A percentile compares a stretch with the other conserved stretches of the same genome.
Evolutionary conservation across 2,797 vertebrate genomes (phyloP).

Genomic region (Buceros bicornis): DNA sequence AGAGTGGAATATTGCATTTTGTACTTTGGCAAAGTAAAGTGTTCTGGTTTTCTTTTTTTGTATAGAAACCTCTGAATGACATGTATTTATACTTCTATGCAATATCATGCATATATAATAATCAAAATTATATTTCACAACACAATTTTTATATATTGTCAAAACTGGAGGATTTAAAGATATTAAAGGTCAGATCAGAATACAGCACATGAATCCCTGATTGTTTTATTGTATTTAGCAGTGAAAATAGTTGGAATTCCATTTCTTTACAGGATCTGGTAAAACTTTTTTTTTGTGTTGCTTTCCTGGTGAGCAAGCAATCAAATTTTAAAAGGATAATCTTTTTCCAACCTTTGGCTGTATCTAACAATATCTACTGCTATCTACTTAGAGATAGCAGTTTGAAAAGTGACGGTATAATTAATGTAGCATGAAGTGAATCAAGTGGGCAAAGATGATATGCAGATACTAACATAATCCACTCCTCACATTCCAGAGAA

Average conservation of each 20-base stretch:
- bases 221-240: not conserved
- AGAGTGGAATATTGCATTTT: not conserved
- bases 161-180: not conserved
- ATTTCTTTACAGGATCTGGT: not conserved
- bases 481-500: not conserved
- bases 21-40: not conserved
- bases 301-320: not conserved
- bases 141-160: not conserved
- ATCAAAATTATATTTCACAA: not conserved
- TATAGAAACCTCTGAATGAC: not conserved
- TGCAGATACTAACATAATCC: not conserved
- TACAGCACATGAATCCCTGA: not conserved
- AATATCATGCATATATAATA: not conserved
- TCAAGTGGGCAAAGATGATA: not conserved
- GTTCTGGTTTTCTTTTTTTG: not conserved
- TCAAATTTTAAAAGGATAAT: not conserved
- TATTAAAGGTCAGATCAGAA: not conserved
- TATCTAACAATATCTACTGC: not conserved
- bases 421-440: not conserved
- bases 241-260: not conserved
- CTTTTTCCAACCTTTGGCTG: not conserved
- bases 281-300: not conserved
- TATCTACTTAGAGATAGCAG: not conserved
- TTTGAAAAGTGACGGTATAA: conserved; percentile 22
- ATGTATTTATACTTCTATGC: not conserved